Conservation (phyloP, 1,140 invertebrate species). For the Dinoponera quadriceps region DNA sequence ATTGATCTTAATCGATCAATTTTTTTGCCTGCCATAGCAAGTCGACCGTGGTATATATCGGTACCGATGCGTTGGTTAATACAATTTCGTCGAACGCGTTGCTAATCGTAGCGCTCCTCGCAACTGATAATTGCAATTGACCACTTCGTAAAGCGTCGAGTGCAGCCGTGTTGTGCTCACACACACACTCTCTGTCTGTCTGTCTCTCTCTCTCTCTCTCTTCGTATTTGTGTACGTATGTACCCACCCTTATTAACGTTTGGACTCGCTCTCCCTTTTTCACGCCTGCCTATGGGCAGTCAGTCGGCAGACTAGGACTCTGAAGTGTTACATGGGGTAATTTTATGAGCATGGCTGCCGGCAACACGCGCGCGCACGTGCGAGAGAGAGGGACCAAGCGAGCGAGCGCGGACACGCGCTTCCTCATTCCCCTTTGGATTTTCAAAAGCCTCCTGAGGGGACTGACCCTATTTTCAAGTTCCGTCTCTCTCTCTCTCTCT, state of each 20-base stretch:
- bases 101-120: not conserved
- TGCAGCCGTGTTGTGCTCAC: not conserved
- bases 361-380: not conserved
- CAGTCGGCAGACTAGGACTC: conserved; percentile 20
- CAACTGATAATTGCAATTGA: conserved; percentile 27
- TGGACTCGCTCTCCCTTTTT: conserved; percentile 36
- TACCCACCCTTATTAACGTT: conserved; percentile 44
- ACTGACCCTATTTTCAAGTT: conserved; percentile 58
- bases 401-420: conserved; percentile 16
- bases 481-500: no score
- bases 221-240: not conserved
- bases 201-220: not conserved
- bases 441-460: conserved; percentile 58
- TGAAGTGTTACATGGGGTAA: conserved; percentile 48
- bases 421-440: conserved; percentile 43
- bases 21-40: no score
- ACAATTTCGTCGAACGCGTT: not conserved
- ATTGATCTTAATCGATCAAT: no score
- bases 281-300: conserved; percentile 48
- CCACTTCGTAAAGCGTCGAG: conserved; percentile 8
- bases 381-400: no score
- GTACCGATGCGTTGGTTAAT: not conserved
- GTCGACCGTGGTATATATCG: no score
- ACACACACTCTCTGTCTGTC: no score
- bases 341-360: conserved; percentile 50